Conservation (phyloP, 2,797 vertebrate species). For the Rousettus madagascariensis region DNA sequence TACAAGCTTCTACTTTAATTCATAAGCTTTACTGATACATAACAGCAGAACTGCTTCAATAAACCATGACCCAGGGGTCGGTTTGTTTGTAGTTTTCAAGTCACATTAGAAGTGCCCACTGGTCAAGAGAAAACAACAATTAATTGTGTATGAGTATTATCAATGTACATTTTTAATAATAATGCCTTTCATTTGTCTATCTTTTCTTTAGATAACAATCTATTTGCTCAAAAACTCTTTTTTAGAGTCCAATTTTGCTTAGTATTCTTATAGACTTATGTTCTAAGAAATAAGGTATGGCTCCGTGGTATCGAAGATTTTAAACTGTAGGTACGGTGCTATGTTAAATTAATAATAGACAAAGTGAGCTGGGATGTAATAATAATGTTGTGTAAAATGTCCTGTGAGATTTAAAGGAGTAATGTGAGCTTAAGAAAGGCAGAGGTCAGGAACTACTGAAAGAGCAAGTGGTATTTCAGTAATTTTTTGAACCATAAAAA, state of each 20-base stretch:
- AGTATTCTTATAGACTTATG: neutral
- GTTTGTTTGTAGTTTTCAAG: neutral
- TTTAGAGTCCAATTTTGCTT: neutral
- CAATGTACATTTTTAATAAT: neutral
- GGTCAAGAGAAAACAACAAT: neutral
- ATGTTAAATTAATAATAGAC: neutral
- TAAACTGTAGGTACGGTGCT: fast-evolving
- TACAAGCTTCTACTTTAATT: neutral
- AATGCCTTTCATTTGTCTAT: neutral
- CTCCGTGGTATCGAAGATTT: neutral
- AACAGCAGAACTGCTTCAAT: no score
- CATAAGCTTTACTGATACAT: neutral
- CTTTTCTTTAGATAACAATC: neutral
- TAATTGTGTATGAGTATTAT: neutral
- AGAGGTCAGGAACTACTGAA: neutral
- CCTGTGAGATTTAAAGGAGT: neutral
- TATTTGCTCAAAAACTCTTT: neutral
- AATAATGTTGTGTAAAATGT: neutral
- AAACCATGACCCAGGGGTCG: neutral
- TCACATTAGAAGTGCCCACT: neutral
- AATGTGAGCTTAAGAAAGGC: neutral
- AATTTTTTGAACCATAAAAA: neutral
- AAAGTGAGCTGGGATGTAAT: neutral
- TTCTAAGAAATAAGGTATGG: neutral
- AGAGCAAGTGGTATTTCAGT: neutral